These are phyloP conservation scores for Teinopalpus imperialis DNA, from an alignment of 2,888 invertebrate species.

Conservation along the genomic window DNA sequence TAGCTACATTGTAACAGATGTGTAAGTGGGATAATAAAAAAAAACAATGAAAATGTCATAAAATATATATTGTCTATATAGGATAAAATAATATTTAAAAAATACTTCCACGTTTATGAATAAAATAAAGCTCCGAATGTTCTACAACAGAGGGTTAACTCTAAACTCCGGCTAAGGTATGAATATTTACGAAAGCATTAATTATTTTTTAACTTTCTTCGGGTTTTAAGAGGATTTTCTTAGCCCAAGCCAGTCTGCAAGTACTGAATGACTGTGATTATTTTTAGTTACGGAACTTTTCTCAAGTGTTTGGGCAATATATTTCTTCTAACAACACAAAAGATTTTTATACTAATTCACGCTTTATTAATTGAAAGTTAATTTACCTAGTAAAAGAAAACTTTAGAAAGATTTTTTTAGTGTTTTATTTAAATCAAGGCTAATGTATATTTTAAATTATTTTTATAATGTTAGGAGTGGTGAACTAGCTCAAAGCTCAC, in stretches of 20 bases:
- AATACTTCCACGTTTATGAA: background rate
- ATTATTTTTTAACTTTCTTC: conserved; percentile 82
- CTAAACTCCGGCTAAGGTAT: conserved; percentile 77
- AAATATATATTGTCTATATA: no score
- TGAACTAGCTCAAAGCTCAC: no score
- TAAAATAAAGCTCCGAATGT: conserved; percentile 34
- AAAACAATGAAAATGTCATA: no score
- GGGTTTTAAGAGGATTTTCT: conserved; percentile 72
- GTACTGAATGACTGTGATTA: conserved; percentile 59
- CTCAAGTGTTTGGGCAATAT: conserved; percentile 32
- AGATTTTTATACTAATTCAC: conserved; percentile 1
- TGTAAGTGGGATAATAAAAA: no score
- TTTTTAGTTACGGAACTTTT: conserved; percentile 44
- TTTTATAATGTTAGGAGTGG: no score
- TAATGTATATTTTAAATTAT: no score
- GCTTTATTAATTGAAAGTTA: conserved; percentile 6
- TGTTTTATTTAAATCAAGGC: no score
- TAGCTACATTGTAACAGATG: no score
- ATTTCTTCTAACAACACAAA: conserved; percentile 27
- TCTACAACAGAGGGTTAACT: conserved; percentile 61
- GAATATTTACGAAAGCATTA: conserved; percentile 83
- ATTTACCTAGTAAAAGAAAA: no score
- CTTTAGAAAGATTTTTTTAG: no score
- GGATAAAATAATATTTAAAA: no score
- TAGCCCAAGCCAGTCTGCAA: conserved; percentile 56